Evolutionary conservation across 2,888 invertebrate species (phyloP), one percentile per base, ranked within the genome.

Genomic region (Eupeodes luniger): DNA sequence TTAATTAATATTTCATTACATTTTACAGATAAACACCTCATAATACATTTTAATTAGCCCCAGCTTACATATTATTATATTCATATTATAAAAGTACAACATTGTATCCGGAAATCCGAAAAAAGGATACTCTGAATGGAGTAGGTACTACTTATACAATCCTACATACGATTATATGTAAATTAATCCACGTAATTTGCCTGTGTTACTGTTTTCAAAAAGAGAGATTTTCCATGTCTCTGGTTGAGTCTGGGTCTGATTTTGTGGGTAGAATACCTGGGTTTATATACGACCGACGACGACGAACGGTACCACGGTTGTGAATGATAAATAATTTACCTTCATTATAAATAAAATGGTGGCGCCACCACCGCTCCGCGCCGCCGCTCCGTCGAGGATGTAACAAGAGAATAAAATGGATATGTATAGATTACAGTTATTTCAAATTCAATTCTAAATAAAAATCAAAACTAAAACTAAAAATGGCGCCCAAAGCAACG

Each of bases 21-120:
- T 72, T 85, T 85, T 85, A 85, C 88, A 81, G 88, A 88, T 85
- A 81, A 88, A 88, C 81, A 85, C 88, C 88, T 81, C 76, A 81
- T 78, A 74, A 88, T 88, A 81, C 81, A 81, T 85, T 88, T 88
- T 81, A 88, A 88, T 85, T 88, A 87, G 72, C 84, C 53, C 53
- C 49, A 19, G 61, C 64, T 80, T 81, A 51, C 36, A 19, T 19
- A 19, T 19, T 19, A 36, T 36, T 36, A 36, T 36, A 36, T 36
- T 36, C 36, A 36, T 36, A 6, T 36, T 49, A 59, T 51, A n/a
- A 5, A 47, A 11, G n/a, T 5, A 51, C 55, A 55, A 70, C 66
- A 51, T 12, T 27, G 64, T 72, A 69, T 5, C 16, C 51, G 44
- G 72, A 72, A 47, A 59, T 72, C 59, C 19, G 5, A 27, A 47